A percentile compares a stretch with the other conserved stretches of the same genome.
Evolutionary conservation across 2,113 vertebrate genomes (phyloP).

Genomic region (Macrotis lagotis): DNA sequence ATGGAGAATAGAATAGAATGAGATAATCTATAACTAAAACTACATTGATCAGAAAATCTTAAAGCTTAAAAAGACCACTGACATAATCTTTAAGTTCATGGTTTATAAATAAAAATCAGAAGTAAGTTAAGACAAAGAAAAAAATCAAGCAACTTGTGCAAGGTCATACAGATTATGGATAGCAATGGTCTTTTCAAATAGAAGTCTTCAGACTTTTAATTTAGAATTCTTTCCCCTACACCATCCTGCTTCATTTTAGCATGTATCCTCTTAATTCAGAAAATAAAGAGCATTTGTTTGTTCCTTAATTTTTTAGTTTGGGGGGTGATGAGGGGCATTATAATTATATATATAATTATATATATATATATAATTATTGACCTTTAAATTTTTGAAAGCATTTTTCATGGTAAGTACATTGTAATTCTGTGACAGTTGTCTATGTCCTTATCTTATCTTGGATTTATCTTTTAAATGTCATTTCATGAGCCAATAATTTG

Average conservation of each 20-base stretch:
- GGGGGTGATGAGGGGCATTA: neutral
- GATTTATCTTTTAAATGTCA: neutral
- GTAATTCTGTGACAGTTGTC: neutral
- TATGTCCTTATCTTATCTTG: neutral
- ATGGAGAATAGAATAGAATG: no score
- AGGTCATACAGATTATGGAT: neutral
- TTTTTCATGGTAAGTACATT: neutral
- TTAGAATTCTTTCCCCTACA: neutral
- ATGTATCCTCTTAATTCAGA: neutral
- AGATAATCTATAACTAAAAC: neutral
- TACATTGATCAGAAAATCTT: neutral
- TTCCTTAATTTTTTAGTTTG: neutral
- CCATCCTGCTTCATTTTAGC: neutral
- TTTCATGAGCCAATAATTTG: neutral
- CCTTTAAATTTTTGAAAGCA: neutral
- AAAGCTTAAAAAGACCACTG: neutral
- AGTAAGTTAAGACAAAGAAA: neutral
- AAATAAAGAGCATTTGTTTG: neutral
- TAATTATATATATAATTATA: neutral
- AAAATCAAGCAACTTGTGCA: neutral
- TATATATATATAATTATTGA: neutral
- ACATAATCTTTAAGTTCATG: neutral
- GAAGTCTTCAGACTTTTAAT: neutral
- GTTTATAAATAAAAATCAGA: conserved; percentile 16
- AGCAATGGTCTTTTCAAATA: neutral